Evolutionary conservation across 2,888 invertebrate genomes (phyloP).

Genomic region (Thysanoteuthis rhombus): DNA sequence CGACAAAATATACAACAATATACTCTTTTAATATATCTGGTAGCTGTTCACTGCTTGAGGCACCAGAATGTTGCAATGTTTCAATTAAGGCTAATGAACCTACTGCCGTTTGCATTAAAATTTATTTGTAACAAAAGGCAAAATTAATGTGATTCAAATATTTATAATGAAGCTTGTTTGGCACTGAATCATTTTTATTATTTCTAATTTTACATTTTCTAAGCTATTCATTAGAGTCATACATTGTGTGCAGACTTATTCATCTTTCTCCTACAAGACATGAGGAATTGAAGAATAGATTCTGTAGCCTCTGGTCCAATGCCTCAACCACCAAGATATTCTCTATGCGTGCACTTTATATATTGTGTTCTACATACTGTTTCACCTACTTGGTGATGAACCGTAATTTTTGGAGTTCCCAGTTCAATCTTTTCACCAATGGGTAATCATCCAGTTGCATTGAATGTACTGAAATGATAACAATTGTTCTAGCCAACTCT

Average conservation of each 20-base stretch:
- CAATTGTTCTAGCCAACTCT: too few species aligned
- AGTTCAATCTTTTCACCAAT: too few species aligned
- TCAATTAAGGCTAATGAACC: not conserved
- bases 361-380: not conserved
- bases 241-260: not conserved
- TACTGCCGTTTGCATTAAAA: not conserved
- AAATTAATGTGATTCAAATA: not conserved
- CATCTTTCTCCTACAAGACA: not conserved
- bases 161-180: not conserved
- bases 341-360: not conserved
- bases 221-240: conserved; percentile 12
- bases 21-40: not conserved
- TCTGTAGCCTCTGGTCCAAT: not conserved
- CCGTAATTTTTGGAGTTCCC: too few species aligned
- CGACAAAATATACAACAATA: not conserved
- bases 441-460: too few species aligned
- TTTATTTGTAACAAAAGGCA: not conserved
- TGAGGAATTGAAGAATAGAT: not conserved
- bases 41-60: not conserved
- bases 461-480: too few species aligned
- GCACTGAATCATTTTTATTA: not conserved
- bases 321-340: not conserved
- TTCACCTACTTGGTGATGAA: too few species aligned
- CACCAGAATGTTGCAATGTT: not conserved
- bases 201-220: conserved; percentile 12